A percentile compares a stretch with the other conserved stretches of the same genome.
Evolutionary conservation across 2,113 vertebrate species (phyloP).

Genomic region (Eretmochelys imbricata): DNA sequence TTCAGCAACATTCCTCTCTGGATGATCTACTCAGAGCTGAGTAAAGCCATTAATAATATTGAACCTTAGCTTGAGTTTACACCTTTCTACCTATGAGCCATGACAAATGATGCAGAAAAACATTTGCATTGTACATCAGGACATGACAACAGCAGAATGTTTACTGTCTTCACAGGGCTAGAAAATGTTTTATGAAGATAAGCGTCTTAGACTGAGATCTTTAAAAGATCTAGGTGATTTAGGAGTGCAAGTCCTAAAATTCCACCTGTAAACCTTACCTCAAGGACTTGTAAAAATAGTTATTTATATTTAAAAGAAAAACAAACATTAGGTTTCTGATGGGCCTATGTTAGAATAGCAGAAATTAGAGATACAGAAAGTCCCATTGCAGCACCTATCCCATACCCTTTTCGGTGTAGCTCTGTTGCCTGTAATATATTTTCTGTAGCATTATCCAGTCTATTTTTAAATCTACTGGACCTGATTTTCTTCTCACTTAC

Average conservation of each 20-base stretch:
- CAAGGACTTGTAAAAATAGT: not conserved
- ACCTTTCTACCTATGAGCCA: not conserved
- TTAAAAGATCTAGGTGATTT: not conserved
- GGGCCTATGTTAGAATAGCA: not conserved
- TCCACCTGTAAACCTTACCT: not conserved
- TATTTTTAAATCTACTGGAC: not conserved
- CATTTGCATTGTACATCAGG: not conserved
- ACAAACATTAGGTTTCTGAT: not conserved
- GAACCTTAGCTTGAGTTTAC: not conserved
- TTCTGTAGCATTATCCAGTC: not conserved
- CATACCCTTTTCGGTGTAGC: not conserved
- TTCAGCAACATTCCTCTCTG: not conserved
- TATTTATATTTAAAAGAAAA: not conserved
- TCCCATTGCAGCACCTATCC: not conserved
- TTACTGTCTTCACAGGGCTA: not conserved
- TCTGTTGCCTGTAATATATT: not conserved
- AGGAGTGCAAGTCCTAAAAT: not conserved
- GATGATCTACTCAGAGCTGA: not conserved
- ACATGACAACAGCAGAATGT: not conserved
- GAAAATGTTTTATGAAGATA: not conserved
- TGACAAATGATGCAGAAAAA: not conserved
- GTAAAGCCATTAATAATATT: not conserved
- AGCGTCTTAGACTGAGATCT: not conserved
- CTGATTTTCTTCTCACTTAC: not conserved
- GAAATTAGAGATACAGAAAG: not conserved